A percentile compares a stretch with the other conserved stretches of the same genome.
Evolutionary conservation across 2,113 vertebrate genomes (phyloP).

Genomic region (Tinamus guttatus): DNA sequence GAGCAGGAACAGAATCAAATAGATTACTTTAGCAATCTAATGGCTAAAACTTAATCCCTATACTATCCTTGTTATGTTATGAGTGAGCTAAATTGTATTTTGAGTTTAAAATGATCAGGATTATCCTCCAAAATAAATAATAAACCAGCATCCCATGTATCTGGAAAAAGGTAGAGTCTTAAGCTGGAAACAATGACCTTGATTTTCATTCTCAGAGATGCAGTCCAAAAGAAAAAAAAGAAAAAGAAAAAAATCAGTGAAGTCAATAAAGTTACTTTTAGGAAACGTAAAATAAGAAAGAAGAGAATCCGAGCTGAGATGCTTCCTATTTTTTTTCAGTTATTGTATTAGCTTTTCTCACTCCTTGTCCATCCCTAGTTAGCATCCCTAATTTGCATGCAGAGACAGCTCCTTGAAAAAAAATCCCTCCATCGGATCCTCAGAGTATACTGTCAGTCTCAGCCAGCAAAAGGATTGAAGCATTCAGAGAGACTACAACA

Average conservation of each 20-base stretch:
- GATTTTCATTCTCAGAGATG: neutral
- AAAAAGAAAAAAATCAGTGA: neutral
- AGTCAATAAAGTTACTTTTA: neutral
- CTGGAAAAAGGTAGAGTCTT: neutral
- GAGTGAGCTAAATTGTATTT: neutral
- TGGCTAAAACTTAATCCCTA: slow-evolving; percentile 28
- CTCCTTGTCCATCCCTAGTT: neutral
- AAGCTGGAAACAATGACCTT: slow-evolving; percentile 17
- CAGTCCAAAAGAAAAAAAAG: neutral
- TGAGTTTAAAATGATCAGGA: slow-evolving; percentile 5
- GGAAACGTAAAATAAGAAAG: neutral
- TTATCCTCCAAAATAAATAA: slow-evolving; percentile 49
- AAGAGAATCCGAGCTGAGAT: neutral
- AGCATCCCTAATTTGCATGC: slow-evolving; percentile 27
- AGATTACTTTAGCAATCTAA: neutral
- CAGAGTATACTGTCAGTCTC: neutral
- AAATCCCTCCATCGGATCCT: slow-evolving; percentile 12
- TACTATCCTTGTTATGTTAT: neutral
- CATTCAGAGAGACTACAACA: neutral
- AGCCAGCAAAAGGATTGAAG: neutral
- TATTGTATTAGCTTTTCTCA: neutral
- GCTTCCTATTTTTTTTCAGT: neutral
- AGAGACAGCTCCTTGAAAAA: neutral
- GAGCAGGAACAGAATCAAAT: neutral
- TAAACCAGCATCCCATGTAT: neutral